phyloP scores from a whole-genome alignment of 2,113 vertebrate species.

The Cottus gobio region DNA sequence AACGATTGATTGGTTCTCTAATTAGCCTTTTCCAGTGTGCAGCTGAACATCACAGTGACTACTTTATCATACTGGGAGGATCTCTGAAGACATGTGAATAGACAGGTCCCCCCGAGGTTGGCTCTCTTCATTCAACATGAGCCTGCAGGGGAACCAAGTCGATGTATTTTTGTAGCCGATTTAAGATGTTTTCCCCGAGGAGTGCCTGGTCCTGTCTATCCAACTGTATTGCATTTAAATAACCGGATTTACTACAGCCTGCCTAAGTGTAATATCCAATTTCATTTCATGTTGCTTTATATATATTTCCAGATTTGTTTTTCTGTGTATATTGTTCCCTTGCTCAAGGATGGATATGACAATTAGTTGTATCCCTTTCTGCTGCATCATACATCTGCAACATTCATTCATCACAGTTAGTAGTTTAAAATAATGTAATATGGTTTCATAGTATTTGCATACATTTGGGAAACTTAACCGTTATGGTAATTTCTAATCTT shows the following conservation, averaged over 20 bases:
- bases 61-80: constrained; percentile 70
- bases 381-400: neutral
- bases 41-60: constrained; percentile 67
- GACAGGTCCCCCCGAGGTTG: constrained; percentile 55
- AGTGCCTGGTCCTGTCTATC: neutral
- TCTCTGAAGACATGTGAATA: constrained; percentile 66
- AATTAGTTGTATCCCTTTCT: neutral
- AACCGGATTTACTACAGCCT: constrained; percentile 1
- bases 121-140: constrained; percentile 46
- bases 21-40: constrained; percentile 74
- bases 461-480: constrained; percentile 33
- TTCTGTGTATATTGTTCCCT: neutral
- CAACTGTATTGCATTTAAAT: neutral
- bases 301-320: neutral
- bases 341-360: neutral
- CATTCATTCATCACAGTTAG: neutral
- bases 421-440: neutral
- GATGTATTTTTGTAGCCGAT: constrained; percentile 19
- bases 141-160: constrained; percentile 7
- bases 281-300: neutral
- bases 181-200: constrained; percentile 22
- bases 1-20: constrained; percentile 78
- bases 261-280: neutral
- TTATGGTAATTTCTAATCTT: constrained; percentile 20
- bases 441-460: constrained; percentile 40